phyloP scores from a whole-genome alignment of 64 coral and sea anemone genomes.

The Montipora efflorescens region DNA sequence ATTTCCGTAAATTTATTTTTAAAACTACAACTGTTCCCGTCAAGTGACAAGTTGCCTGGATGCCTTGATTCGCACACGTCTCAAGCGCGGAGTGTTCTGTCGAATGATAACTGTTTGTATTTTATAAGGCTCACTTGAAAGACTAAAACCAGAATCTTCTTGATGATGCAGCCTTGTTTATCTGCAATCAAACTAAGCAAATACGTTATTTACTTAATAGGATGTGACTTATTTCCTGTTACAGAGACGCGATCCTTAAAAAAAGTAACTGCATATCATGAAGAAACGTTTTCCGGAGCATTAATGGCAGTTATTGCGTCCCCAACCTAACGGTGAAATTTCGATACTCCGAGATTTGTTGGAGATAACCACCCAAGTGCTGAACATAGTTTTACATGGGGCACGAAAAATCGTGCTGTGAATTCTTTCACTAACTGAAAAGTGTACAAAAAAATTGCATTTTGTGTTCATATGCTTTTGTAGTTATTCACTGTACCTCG shows the following conservation, averaged over 20 bases:
- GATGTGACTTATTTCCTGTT: background rate
- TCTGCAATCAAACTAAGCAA: slow-evolving; percentile 18
- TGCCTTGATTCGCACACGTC: background rate
- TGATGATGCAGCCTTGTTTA: background rate
- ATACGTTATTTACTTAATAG: background rate
- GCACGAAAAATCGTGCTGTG: background rate
- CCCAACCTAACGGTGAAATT: background rate
- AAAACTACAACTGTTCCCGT: background rate
- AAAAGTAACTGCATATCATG: background rate
- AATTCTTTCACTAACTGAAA: background rate
- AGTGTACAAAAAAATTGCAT: background rate
- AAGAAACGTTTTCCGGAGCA: too few species aligned
- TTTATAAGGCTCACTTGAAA: background rate
- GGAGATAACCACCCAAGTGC: slow-evolving; percentile 35
- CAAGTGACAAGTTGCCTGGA: background rate
- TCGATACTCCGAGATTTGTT: background rate
- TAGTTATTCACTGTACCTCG: background rate
- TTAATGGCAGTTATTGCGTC: background rate
- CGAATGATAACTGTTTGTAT: background rate
- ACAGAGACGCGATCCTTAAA: background rate
- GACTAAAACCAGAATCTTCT: background rate
- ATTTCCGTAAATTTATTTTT: background rate
- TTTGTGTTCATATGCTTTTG: background rate
- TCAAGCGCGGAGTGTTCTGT: too few species aligned
- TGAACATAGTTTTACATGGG: background rate